Conservation (phyloP, 2,888 invertebrate species). For the Carcina quercana region DNA sequence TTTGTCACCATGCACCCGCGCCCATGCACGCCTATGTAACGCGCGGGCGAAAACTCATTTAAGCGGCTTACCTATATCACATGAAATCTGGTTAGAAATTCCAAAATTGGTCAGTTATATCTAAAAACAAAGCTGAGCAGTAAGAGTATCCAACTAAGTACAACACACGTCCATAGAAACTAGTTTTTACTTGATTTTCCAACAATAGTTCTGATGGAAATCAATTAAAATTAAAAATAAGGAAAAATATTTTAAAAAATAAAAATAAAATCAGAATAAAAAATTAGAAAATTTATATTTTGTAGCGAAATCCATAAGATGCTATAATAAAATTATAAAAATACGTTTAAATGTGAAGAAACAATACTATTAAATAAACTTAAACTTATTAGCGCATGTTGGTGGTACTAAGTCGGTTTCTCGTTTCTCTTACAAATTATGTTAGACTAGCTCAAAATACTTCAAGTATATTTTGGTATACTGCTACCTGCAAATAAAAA, state of each 20-base stretch:
- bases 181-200: no score
- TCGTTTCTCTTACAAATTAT: slow-evolving; percentile 63
- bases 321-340: slow-evolving; percentile 24
- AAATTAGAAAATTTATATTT: slow-evolving; percentile 17
- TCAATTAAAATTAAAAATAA: no score
- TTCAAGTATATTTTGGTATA: slow-evolving; percentile 73
- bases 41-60: no score
- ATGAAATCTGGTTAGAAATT: no score
- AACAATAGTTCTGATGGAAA: no score
- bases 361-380: slow-evolving; percentile 22
- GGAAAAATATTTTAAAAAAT: background rate
- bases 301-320: slow-evolving; percentile 15
- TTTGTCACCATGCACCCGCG: no score
- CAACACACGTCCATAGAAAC: no score
- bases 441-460: slow-evolving; percentile 60
- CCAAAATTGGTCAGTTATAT: no score
- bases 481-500: slow-evolving; percentile 68
- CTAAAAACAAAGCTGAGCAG: no score
- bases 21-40: no score
- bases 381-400: slow-evolving; percentile 47
- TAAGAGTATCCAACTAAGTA: no score
- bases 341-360: slow-evolving; percentile 29
- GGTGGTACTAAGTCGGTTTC: slow-evolving; percentile 56
- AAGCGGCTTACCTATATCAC: no score
- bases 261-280: slow-evolving; percentile 12